Base-by-base conservation (phyloP, 2,113 vertebrate species). In the Azemiops feae region DNA sequence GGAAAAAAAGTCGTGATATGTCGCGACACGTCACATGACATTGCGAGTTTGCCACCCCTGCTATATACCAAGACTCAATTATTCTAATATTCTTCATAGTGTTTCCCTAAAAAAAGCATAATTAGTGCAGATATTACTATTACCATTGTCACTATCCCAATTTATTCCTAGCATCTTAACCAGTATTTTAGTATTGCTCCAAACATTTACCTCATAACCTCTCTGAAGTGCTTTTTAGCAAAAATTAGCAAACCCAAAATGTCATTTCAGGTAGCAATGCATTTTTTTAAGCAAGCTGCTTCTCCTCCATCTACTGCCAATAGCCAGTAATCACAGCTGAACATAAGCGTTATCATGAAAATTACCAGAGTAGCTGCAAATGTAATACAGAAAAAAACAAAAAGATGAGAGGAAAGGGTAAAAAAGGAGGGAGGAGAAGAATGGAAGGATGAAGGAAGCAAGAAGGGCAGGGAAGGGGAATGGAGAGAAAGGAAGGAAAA, bases 221-320 rank as follows among this genome's bases (percentile, higher is more conserved):
- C 60, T n/a, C 25, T 7, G 27, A 34, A n/a, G 50, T n/a, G 27
- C 55, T 58, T 87, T 89, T 57, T 27, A 57, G 12, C 50, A 43
- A 22, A 54, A 39, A 74, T 14, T 25, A 69, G 34, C 5, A 74
- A 60, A 18, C 5, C 10, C 25, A 53, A 54, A n/a, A 89, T 50
- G 27, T 43, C 23, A 74, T 14, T 57, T 85, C 53, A 92, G 18
- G 7, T 81, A 22, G 12, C 34, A 81, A 55, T 81, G 12, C 30
- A 85, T 81, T 45, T 85, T 85, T 43, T 85, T 85, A 12, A 89
- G 3, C 85, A 50, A 89, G 25, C 54, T 47, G 60, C 74, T 92
- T 45, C 52, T 47, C 64, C n/a, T 50, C 92, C 92, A 93, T 60
- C 92, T 93, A 23, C 92, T 90, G 92, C 52, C 74, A 86, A 60